Conservation (phyloP, 2,888 invertebrate species). For the Epicampocera succincta region DNA sequence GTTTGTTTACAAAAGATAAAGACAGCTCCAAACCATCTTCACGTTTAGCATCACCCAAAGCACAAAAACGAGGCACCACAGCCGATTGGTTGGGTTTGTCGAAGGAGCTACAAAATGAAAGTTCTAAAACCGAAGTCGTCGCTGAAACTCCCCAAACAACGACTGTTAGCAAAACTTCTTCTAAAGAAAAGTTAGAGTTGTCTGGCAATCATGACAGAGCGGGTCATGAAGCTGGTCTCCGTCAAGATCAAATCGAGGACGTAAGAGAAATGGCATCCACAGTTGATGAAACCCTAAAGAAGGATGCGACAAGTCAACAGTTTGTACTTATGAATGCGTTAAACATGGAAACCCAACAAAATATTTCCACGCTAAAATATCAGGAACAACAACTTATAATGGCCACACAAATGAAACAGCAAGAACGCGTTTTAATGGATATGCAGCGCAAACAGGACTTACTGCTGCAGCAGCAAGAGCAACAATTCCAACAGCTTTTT, state of each 20-base stretch:
- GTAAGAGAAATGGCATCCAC: background rate
- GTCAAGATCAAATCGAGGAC: background rate
- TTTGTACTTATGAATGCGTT: conserved; percentile 76
- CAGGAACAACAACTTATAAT: conserved; percentile 80
- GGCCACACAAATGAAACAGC: conserved; percentile 80
- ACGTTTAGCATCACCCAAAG: conserved; percentile 75
- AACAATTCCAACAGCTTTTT: conserved; percentile 78
- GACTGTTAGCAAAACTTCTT: conserved; percentile 6
- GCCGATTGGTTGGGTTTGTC: conserved; percentile 80
- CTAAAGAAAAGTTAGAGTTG: conserved; percentile 65
- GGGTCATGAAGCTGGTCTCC: background rate
- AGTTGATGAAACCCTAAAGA: background rate
- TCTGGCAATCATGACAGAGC: conserved; percentile 59
- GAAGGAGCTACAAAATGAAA: conserved; percentile 70
- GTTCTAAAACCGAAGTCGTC: conserved; percentile 54
- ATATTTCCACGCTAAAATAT: conserved; percentile 77
- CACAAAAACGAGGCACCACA: conserved; percentile 74
- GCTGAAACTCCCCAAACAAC: conserved; percentile 64
- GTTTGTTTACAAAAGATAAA: conserved; percentile 74
- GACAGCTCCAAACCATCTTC: conserved; percentile 71
- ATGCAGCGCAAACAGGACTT: conserved; percentile 80
- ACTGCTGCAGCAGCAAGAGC: conserved; percentile 78
- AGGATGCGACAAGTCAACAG: conserved; percentile 71
- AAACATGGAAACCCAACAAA: conserved; percentile 77
- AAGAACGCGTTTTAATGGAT: conserved; percentile 78